Conservation (phyloP, 2,797 vertebrate species). For the Allobates femoralis region DNA sequence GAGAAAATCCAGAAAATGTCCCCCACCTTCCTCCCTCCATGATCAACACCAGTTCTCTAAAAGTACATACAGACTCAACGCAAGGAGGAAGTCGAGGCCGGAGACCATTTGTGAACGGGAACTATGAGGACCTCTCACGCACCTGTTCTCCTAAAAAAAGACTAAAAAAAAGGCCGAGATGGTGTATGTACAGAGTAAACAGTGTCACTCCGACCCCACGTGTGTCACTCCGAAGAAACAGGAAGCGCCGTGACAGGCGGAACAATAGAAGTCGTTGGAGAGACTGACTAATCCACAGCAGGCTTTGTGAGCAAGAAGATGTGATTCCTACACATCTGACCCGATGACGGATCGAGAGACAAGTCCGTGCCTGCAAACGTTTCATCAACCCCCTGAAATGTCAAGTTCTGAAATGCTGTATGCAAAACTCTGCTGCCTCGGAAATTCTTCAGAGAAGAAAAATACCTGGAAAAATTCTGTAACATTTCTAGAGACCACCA, state of each 20-base stretch:
- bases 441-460: neutral
- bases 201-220: neutral
- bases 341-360: neutral
- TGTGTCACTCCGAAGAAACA: constrained; percentile 16
- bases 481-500: neutral
- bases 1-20: neutral
- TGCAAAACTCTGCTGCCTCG: neutral
- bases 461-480: neutral
- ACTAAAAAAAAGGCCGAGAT: neutral
- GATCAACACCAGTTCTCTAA: too few relatives aligned
- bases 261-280: constrained; percentile 28
- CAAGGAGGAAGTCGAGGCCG: neutral
- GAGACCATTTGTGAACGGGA: neutral
- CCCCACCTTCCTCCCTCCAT: neutral
- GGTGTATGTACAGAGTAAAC: neutral
- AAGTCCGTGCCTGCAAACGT: neutral
- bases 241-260: constrained; percentile 43
- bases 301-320: neutral
- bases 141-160: constrained; percentile 27
- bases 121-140: neutral
- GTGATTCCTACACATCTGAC: neutral
- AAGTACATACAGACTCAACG: too few relatives aligned
- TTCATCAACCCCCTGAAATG: neutral
- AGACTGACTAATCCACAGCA: constrained; percentile 24
- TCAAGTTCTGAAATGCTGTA: neutral